Conservation (phyloP, 2,888 invertebrate genomes). For the Nesidiocoris tenuis region DNA sequence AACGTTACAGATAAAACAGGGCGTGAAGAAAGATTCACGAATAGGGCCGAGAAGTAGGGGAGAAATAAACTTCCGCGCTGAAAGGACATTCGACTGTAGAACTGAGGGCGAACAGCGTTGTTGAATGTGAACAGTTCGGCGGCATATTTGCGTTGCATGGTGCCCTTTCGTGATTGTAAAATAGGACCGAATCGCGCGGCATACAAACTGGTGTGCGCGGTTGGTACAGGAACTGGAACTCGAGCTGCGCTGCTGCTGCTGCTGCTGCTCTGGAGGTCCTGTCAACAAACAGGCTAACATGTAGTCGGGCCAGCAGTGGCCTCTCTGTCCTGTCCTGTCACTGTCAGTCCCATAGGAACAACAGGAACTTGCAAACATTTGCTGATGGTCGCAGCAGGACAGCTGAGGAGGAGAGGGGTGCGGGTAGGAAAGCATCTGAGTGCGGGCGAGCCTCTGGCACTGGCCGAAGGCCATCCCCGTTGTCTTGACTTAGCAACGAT, state of each 20-base stretch:
- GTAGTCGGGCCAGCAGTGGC: background rate
- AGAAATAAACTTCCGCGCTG: background rate
- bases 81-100: background rate
- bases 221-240: background rate
- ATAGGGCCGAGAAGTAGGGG: background rate
- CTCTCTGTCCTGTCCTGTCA: background rate
- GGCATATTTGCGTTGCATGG: conserved; percentile 33
- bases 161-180: conserved; percentile 30
- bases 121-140: conserved; percentile 10
- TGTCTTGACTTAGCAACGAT: background rate
- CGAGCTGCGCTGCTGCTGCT: background rate
- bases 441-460: background rate
- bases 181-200: conserved; percentile 11
- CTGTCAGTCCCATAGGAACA: conserved; percentile 18
- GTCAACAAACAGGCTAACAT: conserved; percentile 25
- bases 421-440: background rate
- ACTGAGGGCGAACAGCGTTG: background rate
- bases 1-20: conserved; percentile 3
- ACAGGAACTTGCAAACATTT: conserved; percentile 26
- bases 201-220: conserved; percentile 21
- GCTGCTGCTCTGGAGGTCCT: background rate
- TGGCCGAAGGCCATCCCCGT: background rate
- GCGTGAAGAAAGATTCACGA: background rate
- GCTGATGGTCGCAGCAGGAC: conserved; percentile 13
- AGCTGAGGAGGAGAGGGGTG: conserved; percentile 22